Base-by-base conservation (phyloP, 2,113 vertebrate species). In the Ctenomys sociabilis region DNA sequence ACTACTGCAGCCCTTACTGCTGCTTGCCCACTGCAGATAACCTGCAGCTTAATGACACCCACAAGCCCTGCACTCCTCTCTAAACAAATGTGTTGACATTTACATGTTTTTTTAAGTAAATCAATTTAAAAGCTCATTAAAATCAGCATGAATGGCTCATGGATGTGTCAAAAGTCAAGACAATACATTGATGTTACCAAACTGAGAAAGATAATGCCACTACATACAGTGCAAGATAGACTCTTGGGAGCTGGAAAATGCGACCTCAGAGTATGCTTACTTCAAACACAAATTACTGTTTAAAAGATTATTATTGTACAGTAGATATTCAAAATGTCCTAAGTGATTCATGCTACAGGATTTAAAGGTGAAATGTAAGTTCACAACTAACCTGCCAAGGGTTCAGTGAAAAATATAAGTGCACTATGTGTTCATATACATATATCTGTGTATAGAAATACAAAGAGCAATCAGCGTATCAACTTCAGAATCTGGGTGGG, bases 41-140 rank as follows among this genome's bases (percentile, higher is more conserved):
- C 49, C 82, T 57, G 35, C 28, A 93, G 35, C 17, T 61, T 66
- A 63, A 40, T 83, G 54, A 52, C 40, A n/a, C 5, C 8, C 59
- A 54, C 21, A 49, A 24, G 35, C 49, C 21, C 49, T 52, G 63
- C 0, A 93, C 66, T 73, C 80, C 66, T 70, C 63, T 52, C 73
- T 66, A 82, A 85, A 85, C 66, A 96, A 89, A 77, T 40, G 28
- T 90, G 17, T 11, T 70, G 37, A 35, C 32, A 83, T 66, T 86
- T 78, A 52, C 45, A 24, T 21, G 14, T 49, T 61, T 92, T n/a
- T 35, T 57, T n/a, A 86, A 52, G n/a, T 43, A 5, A 89, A 64
- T 70, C 61, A 73, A 85, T 49, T 66, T 72, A 90, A 95, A 93
- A 78, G 40, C 73, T 92, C 45, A 85, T 73, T 85, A 68, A 49